Evolutionary conservation across 1,140 invertebrate genomes (phyloP).

Genomic region (Drosophila nigromelanica): DNA sequence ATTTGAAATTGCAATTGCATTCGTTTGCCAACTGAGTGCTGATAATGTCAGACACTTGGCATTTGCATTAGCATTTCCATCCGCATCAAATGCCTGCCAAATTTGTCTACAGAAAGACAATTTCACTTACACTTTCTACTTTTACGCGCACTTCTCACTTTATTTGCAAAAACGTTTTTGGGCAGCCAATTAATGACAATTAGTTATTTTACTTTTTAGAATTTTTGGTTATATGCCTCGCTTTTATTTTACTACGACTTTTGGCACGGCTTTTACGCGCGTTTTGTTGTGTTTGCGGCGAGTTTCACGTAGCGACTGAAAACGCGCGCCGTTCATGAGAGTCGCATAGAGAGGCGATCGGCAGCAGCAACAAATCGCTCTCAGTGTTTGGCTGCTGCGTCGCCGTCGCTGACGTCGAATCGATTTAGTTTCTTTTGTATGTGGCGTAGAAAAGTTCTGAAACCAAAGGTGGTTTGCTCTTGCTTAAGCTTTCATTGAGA

Average conservation of each 20-base stretch:
- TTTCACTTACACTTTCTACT: constrained; percentile 73
- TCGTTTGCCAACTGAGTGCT: constrained; percentile 36
- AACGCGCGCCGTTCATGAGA: constrained; percentile 55
- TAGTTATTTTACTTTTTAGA: constrained; percentile 14
- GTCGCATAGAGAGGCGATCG: constrained; percentile 39
- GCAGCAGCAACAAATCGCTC: constrained; percentile 11
- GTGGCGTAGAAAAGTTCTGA: constrained; percentile 59
- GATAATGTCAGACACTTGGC: constrained; percentile 73
- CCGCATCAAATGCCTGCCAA: constrained; percentile 8
- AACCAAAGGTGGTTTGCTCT: constrained; percentile 47
- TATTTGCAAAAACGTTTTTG: constrained; percentile 11
- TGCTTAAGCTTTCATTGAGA: constrained; percentile 42
- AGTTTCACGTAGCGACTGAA: constrained; percentile 68
- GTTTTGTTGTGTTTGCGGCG: constrained; percentile 59
- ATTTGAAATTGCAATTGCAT: constrained; percentile 29
- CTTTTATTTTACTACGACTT: constrained; percentile 22
- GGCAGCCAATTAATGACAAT: constrained; percentile 31
- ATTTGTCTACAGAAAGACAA: constrained; percentile 22
- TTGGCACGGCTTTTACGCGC: constrained; percentile 39
- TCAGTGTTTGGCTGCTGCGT: constrained; percentile 41
- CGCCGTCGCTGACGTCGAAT: neutral
- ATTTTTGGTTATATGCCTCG: constrained; percentile 1
- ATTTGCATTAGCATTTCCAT: constrained; percentile 39
- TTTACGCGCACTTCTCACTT: constrained; percentile 25
- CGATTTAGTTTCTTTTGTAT: constrained; percentile 21